These are phyloP conservation scores for Phainopepla nitens DNA, from an alignment of 2,113 vertebrate genomes.

Conservation along the genomic window DNA sequence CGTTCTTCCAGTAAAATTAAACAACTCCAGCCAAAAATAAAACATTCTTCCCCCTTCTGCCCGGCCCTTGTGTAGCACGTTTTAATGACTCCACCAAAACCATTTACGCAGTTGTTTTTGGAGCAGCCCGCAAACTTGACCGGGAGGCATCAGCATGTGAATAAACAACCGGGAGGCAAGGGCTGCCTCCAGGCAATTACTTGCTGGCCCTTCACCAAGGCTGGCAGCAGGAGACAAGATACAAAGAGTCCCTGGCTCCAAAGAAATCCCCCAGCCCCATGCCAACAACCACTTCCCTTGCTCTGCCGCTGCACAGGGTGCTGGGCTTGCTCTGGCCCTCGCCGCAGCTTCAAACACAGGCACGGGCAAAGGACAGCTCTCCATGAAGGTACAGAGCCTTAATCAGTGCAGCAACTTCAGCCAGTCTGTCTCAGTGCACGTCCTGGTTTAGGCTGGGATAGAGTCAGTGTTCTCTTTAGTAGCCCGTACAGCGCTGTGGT, in stretches of 20 bases:
- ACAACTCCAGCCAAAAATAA: not conserved
- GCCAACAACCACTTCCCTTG: not conserved
- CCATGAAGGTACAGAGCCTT: rapidly evolving
- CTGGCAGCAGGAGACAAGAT: not conserved
- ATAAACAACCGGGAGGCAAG: not conserved
- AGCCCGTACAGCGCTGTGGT: not conserved
- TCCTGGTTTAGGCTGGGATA: not conserved
- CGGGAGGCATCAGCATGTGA: not conserved
- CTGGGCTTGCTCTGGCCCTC: not conserved
- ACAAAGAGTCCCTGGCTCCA: not conserved
- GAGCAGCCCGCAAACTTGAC: not conserved
- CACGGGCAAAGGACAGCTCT: not conserved
- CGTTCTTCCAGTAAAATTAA: not conserved
- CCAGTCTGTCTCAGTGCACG: not conserved
- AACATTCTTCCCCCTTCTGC: not conserved
- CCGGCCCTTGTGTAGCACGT: not conserved
- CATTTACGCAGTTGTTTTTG: not conserved
- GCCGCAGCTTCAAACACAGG: rapidly evolving
- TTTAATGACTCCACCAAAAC: not conserved
- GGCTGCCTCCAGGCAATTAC: not conserved
- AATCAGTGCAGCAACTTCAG: rapidly evolving
- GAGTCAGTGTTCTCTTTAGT: rapidly evolving
- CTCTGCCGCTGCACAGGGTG: rapidly evolving
- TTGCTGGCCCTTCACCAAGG: not conserved
- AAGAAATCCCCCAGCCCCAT: not conserved